These are phyloP conservation scores for Ferdinandea cuprea DNA, from an alignment of 2,888 invertebrate genomes.

Conservation along the genomic window DNA sequence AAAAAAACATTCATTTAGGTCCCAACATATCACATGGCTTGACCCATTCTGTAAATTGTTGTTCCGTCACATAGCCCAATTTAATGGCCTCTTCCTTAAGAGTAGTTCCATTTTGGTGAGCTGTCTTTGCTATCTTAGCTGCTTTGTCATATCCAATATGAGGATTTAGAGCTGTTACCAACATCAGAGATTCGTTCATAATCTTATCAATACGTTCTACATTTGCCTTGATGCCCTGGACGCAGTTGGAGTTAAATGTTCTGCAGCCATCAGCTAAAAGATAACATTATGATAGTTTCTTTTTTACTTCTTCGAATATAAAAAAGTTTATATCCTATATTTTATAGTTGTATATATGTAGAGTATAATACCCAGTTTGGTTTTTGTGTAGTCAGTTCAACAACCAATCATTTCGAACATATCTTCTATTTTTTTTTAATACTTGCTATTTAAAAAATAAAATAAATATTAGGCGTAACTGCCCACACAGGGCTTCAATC, in stretches of 20 bases:
- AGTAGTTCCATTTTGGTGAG: constrained; percentile 94
- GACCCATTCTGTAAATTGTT: constrained; percentile 96
- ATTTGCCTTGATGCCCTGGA: constrained; percentile 91
- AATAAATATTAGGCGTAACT: no score
- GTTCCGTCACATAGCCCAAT: constrained; percentile 89
- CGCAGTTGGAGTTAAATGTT: constrained; percentile 94
- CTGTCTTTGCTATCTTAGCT: constrained; percentile 97
- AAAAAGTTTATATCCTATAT: no score
- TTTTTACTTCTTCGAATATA: no score
- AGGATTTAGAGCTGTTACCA: constrained; percentile 98
- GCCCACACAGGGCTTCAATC: no score
- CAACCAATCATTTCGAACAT: no score
- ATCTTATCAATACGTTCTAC: constrained; percentile 90
- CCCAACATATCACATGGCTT: constrained; percentile 95
- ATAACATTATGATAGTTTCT: no score
- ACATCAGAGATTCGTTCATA: constrained; percentile 96
- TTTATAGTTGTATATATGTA: no score
- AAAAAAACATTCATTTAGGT: constrained; percentile 85
- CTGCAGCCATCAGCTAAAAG: constrained; percentile 89
- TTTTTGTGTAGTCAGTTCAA: no score
- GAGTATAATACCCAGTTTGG: no score
- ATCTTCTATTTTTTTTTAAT: no score
- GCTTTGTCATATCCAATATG: constrained; percentile 99
- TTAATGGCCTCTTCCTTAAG: constrained; percentile 95
- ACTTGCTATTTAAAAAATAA: no score